Percentiles rank a stretch among this genome's conserved stretches.
These are phyloP conservation scores for Catonia carolina DNA, from an alignment of 2,888 invertebrate species.

Conservation along the genomic window DNA sequence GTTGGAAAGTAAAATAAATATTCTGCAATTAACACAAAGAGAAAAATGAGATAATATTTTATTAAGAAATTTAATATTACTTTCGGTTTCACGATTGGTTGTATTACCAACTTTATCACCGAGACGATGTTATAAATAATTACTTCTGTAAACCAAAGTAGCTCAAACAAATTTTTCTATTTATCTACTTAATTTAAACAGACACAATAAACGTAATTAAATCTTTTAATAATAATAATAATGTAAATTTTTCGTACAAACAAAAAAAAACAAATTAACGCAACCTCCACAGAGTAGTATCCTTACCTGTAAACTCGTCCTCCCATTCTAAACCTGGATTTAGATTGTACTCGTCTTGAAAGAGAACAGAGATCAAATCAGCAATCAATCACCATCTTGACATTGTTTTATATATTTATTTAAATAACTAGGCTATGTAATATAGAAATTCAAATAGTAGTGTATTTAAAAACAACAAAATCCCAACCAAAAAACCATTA, in stretches of 20 bases:
- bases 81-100: no score
- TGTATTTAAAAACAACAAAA: background rate
- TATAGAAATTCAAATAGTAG: conserved; percentile 5
- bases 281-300: conserved; percentile 42
- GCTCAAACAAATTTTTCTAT: no score
- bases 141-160: no score
- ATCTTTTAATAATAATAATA: background rate
- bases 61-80: no score
- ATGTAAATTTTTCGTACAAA: background rate
- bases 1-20: no score
- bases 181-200: background rate
- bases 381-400: conserved; percentile 41
- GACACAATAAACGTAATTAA: background rate
- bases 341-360: conserved; percentile 99
- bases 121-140: no score
- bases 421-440: background rate
- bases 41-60: no score
- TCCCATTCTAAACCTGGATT: conserved; percentile 99
- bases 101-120: no score
- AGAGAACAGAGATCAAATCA: conserved; percentile 50
- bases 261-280: conserved; percentile 41
- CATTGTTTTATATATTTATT: background rate
- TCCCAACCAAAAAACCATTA: background rate
- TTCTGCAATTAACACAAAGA: no score
- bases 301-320: conserved; percentile 99